These are phyloP conservation scores for Lacerta bilineata DNA, from an alignment of 2,797 vertebrate species.

Conservation along the genomic window DNA sequence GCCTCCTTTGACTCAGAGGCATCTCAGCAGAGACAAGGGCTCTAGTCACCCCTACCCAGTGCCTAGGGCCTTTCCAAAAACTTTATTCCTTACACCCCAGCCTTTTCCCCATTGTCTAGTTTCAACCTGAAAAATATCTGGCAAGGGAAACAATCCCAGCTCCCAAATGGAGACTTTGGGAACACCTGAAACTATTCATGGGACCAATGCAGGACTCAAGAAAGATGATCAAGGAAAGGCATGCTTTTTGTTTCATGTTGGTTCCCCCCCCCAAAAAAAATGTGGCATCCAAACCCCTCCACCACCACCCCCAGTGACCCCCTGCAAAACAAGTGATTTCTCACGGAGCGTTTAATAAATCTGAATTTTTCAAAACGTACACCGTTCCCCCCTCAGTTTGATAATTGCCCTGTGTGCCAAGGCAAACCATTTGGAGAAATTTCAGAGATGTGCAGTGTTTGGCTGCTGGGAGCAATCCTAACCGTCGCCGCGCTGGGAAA, in stretches of 20 bases:
- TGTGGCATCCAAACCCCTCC: background rate
- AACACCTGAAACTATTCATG: conserved; percentile 34
- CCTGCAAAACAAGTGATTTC: too few species aligned
- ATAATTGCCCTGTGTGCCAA: background rate
- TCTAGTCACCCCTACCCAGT: background rate
- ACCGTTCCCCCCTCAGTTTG: background rate
- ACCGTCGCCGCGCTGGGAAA: background rate
- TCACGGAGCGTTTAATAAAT: background rate
- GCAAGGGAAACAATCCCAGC: conserved; percentile 3
- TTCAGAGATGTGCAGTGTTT: conserved; percentile 60
- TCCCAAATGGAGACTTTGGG: background rate
- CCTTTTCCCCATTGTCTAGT: background rate
- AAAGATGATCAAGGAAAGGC: background rate
- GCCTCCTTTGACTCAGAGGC: too few species aligned
- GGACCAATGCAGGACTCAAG: background rate
- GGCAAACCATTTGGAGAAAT: conserved; percentile 21
- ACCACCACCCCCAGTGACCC: background rate
- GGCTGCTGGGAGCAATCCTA: conserved; percentile 32
- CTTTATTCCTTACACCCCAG: background rate
- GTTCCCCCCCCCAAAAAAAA: background rate
- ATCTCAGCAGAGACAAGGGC: background rate
- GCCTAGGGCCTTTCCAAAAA: background rate
- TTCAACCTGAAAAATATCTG: conserved; percentile 6
- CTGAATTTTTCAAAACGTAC: background rate
- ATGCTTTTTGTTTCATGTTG: background rate